Base-by-base conservation (phyloP, 2,888 invertebrate genomes). In the Lasius platythorax region DNA sequence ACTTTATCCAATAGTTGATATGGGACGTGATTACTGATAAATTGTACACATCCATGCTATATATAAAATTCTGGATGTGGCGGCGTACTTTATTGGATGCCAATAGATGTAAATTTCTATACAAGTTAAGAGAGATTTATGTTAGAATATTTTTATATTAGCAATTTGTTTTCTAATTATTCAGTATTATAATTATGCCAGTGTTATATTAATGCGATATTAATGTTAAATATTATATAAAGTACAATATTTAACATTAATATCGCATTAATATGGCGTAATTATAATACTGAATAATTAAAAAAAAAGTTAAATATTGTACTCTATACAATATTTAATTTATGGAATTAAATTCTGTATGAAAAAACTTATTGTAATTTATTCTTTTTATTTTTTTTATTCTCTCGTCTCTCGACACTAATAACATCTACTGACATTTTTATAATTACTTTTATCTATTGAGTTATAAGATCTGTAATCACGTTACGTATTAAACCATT, bases 101-200 rank as follows among this genome's bases (percentile, higher is more conserved):
- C 97, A 8, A 98, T 98, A 90, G 98, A 98, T 61, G 98, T 98
- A 96, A 98, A 97, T 97, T 98, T 99, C 98, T 98, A 94, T 53
- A 94, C 86, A 82, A 83, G 15, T 43, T n/a, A 23, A 66, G 43
- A 67, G 2, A 23, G 12, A 28, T 3, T 28, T 61, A 23, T 30
- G 15, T 30, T 61, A 61, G 15, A 61, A 61, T 61, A 61, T 61
- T 30, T 61, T 61, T 15, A 8, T 5, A 63, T 30, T 11, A 37
- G 9, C 37, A 8, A 18, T 11, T 37, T 37, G 37, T 64, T 37
- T 64, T 37, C 11, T 18, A 53, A 53, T 53, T n/a, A 30, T 63
- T 63, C 61, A 37, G 37, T 53, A 53, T n/a, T 53, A 53, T n/a
- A 53, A 53, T 53, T 53, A 53, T 53, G 6, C 50, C 50, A 37